Percentiles rank a stretch among this genome's conserved stretches.
phyloP scores from a whole-genome alignment of 2,797 vertebrate species.

The Myotis vivesi region DNA sequence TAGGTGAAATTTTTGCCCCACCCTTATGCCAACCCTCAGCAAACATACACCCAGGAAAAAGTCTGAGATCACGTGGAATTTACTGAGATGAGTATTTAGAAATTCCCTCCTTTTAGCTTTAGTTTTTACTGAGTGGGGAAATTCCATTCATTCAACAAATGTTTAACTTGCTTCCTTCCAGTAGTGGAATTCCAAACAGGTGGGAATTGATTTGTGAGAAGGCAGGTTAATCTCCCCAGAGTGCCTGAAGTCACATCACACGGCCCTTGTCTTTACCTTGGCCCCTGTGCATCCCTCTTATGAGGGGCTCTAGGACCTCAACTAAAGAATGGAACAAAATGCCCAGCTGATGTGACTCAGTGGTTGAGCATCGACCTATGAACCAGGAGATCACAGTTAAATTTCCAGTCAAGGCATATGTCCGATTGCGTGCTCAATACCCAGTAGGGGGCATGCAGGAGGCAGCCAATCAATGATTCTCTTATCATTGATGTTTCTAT shows the following conservation, averaged over 20 bases:
- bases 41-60: neutral
- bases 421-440: too few species aligned
- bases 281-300: neutral
- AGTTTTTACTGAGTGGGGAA: constrained; percentile 6
- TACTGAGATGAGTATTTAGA: neutral
- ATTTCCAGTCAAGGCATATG: too few species aligned
- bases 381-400: too few species aligned
- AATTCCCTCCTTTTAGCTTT: neutral
- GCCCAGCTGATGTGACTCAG: too few species aligned
- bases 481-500: too few species aligned
- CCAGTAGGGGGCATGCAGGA: too few species aligned
- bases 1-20: neutral
- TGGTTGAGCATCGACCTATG: too few species aligned
- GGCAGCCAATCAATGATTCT: too few species aligned
- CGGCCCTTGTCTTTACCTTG: neutral
- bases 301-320: neutral
- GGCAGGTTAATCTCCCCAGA: neutral
- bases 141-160: neutral
- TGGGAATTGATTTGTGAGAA: neutral
- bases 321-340: neutral
- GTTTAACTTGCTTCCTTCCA: constrained; percentile 12
- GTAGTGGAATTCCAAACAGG: neutral
- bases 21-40: neutral
- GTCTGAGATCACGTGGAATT: neutral
- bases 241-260: neutral